These are phyloP conservation scores for Rhagoletis pomonella DNA, from an alignment of 1,140 invertebrate genomes.

Conservation along the genomic window DNA sequence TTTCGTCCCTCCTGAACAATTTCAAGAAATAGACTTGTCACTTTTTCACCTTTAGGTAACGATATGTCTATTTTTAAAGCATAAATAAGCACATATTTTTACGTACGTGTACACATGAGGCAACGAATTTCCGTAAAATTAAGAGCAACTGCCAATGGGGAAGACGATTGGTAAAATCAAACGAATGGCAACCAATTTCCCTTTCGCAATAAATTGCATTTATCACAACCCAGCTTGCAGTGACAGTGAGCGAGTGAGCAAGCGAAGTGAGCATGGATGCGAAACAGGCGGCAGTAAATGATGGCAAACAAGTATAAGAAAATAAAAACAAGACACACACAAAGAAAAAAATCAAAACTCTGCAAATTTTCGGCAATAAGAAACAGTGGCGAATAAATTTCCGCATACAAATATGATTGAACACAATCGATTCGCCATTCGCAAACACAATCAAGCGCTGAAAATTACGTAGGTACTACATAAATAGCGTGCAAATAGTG, in stretches of 20 bases:
- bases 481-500: neutral
- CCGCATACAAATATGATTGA: constrained; percentile 2
- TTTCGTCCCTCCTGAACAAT: too few relatives aligned
- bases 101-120: neutral
- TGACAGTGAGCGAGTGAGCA: neutral
- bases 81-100: neutral
- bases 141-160: neutral
- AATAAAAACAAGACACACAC: neutral
- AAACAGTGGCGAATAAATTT: neutral
- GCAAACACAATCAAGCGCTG: too few relatives aligned
- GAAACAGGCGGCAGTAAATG: neutral
- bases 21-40: too few relatives aligned
- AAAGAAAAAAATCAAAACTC: neutral
- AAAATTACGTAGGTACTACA: too few relatives aligned
- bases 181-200: constrained; percentile 16
- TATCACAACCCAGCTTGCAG: constrained; percentile 4
- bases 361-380: neutral
- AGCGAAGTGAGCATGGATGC: neutral
- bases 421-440: neutral
- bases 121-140: constrained; percentile 18
- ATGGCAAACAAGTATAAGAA: neutral
- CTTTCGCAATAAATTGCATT: constrained; percentile 29
- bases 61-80: too few relatives aligned
- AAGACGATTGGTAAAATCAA: constrained; percentile 9
- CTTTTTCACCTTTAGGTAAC: too few relatives aligned